Conservation (phyloP, 2,797 vertebrate genomes). For the Melanotaenia nigrans region DNA sequence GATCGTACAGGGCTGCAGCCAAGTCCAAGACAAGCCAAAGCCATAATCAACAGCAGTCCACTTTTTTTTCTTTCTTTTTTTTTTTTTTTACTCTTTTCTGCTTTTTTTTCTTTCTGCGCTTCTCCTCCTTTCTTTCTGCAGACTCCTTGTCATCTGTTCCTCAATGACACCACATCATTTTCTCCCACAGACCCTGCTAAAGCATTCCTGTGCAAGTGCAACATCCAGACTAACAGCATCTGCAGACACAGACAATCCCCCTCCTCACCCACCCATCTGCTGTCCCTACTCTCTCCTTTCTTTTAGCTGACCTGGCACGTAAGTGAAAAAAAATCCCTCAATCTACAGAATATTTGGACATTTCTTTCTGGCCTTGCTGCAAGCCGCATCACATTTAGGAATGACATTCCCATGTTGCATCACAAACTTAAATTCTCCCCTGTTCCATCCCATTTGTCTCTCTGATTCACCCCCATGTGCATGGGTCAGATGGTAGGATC, state of each 20-base stretch:
- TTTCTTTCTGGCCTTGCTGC: slow-evolving; percentile 1
- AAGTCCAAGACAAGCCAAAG: slow-evolving; percentile 74
- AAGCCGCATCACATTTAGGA: slow-evolving; percentile 2
- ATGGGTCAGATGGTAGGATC: slow-evolving; percentile 72
- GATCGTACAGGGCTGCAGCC: slow-evolving; percentile 64
- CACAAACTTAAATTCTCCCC: slow-evolving; percentile 11
- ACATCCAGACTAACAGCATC: slow-evolving; percentile 67
- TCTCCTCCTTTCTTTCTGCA: slow-evolving; percentile 33
- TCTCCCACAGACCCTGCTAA: slow-evolving; percentile 29
- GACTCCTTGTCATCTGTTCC: slow-evolving; percentile 47
- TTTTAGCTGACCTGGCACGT: slow-evolving; percentile 40
- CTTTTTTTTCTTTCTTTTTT: background rate
- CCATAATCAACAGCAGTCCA: slow-evolving; percentile 61
- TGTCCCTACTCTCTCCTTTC: slow-evolving; percentile 53
- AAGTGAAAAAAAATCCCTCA: background rate
- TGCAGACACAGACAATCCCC: slow-evolving; percentile 61
- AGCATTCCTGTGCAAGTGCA: slow-evolving; percentile 55
- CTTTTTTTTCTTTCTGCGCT: slow-evolving; percentile 15
- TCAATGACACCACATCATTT: slow-evolving; percentile 25
- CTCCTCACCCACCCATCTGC: slow-evolving; percentile 58
- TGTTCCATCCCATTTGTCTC: slow-evolving; percentile 6
- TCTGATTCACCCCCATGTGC: slow-evolving; percentile 33
- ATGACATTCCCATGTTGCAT: background rate
- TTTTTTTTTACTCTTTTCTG: slow-evolving; percentile 3
- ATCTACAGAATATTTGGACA: background rate